Evolutionary conservation across 2,113 vertebrate genomes (phyloP).

Genomic region (Rhabdomys dilectus): DNA sequence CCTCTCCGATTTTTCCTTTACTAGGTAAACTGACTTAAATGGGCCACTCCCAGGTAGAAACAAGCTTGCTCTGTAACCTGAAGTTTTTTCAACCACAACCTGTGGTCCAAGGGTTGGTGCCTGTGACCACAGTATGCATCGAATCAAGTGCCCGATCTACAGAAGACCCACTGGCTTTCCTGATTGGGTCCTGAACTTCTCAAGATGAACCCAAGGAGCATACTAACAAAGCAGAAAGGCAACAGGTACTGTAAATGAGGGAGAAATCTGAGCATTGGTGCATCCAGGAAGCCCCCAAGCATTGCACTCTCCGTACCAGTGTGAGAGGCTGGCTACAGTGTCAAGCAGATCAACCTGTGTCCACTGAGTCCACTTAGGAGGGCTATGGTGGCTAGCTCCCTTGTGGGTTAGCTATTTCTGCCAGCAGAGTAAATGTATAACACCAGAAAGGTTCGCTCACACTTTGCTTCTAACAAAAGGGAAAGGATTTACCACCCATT

Average conservation of each 20-base stretch:
- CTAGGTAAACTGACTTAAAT: neutral
- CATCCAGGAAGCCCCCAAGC: neutral
- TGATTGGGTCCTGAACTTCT: neutral
- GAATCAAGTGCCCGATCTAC: neutral
- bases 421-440: neutral
- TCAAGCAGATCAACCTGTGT: neutral
- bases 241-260: constrained; percentile 29
- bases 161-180: neutral
- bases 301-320: neutral
- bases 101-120: neutral
- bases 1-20: neutral
- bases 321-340: neutral
- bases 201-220: neutral
- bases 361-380: neutral
- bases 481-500: neutral
- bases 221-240: constrained; percentile 39
- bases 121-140: neutral
- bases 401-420: neutral
- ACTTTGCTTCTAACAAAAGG: neutral
- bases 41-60: neutral
- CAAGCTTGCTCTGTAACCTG: neutral
- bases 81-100: constrained; percentile 13
- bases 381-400: neutral
- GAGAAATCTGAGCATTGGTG: neutral
- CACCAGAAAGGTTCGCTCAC: neutral